Base-by-base conservation (phyloP, 2,888 invertebrate species). In the Sympetrum striolatum region DNA sequence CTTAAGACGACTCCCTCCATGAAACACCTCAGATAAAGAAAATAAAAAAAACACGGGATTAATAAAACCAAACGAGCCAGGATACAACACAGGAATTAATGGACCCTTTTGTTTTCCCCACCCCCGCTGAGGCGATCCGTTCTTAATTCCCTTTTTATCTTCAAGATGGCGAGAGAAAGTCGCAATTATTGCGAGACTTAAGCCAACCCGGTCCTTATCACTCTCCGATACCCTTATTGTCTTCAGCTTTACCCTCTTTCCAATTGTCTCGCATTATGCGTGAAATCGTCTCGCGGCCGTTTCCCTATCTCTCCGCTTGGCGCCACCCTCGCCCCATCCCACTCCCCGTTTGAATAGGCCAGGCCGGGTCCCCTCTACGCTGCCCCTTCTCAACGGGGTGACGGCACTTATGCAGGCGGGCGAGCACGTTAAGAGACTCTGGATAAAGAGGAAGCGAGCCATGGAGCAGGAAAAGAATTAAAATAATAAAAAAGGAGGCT, bases 261-360 rank as follows among this genome's bases (percentile, higher is more conserved):
- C 81, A 86, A 86, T 60, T 86, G 86, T 86, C 60, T 86, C 86
- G 86, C n/a, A 60, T 86, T 86, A 86, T 86, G 86, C 86, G 60
- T 86, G 86, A 86, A 86, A 86, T 86, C 86, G 86, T 37, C 60
- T 64, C 86, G 86, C 60, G 86, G 37, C 60, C 86, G 64, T 86
- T 86, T 60, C 60, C n/a, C 86, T 64, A 86, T 86, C 86, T 86
- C 64, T 14, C 86, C 86, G 25, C 86, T 18, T 8, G 4, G 58
- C 58, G 80, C 80, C 12, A 12, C 64, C 37, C 15, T 35, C 37
- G 18, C 48, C 86, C 58, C 82, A 25, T 14, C 31, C 73, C 73
- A 5, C 12, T 25, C 73, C 31, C 8, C 73, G 14, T 10, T 25
- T 53, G 18, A 53, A 18, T 53, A 53, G 18, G 6, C 31, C 18